A percentile compares a stretch with the other conserved stretches of the same genome.
Conservation (phyloP, 2,888 invertebrate species). For the Lysandra bellargus region DNA sequence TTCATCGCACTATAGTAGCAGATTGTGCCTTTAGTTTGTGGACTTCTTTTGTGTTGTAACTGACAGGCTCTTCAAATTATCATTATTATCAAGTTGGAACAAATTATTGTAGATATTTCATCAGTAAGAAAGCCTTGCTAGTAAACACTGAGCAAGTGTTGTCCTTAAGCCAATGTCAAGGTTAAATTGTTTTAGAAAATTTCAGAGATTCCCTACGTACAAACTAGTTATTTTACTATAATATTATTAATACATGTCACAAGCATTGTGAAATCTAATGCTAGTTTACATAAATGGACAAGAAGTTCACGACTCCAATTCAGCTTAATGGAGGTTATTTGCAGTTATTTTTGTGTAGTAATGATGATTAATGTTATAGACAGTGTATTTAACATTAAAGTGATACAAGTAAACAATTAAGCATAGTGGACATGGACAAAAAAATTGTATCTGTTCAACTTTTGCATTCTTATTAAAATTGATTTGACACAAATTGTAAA, state of each 20-base stretch:
- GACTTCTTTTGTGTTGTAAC: not conserved
- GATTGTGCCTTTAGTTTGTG: not conserved
- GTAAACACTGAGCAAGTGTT: not conserved
- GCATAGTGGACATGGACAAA: not conserved
- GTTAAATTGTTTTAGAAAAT: not conserved
- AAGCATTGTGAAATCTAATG: not conserved
- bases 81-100: not conserved
- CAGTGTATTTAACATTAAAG: constrained; percentile 6
- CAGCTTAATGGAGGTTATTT: not conserved
- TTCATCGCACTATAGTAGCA: not conserved
- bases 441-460: not conserved
- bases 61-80: constrained; percentile 2
- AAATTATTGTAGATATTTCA: not conserved
- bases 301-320: constrained; percentile 5
- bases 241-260: constrained; percentile 3
- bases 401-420: constrained; percentile 33
- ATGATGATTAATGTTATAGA: constrained; percentile 18
- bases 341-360: not conserved
- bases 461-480: not conserved
- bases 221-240: constrained; percentile 13
- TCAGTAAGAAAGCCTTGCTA: not conserved
- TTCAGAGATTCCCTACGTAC: constrained; percentile 1
- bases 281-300: constrained; percentile 21
- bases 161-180: constrained; percentile 4
- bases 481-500: too few relatives aligned